These are phyloP conservation scores for Porphyrio hochstetteri DNA, from an alignment of 2,113 vertebrate genomes.

Conservation along the genomic window DNA sequence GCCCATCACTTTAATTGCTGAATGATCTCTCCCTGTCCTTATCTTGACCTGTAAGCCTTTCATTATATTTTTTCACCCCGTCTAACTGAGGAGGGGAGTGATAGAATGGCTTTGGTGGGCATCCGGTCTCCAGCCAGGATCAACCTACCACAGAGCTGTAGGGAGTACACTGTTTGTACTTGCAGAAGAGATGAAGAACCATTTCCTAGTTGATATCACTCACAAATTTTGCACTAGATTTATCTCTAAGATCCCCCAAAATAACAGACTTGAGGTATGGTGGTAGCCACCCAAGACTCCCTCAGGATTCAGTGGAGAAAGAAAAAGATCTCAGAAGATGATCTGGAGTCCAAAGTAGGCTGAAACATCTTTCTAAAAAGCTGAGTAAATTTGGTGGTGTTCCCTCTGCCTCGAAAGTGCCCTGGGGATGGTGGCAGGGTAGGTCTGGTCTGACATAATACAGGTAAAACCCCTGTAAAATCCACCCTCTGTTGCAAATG, in stretches of 20 bases:
- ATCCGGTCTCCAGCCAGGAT: too few relatives aligned
- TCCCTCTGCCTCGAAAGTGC: background rate
- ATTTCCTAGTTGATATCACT: background rate
- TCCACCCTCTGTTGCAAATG: background rate
- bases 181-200: background rate
- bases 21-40: too few relatives aligned
- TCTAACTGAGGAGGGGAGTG: too few relatives aligned
- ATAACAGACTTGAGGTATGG: background rate
- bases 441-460: background rate
- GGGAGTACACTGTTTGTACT: background rate
- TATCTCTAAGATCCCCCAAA: background rate
- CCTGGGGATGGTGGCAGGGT: background rate
- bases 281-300: background rate
- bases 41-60: too few relatives aligned
- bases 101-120: too few relatives aligned
- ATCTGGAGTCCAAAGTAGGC: background rate
- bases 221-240: background rate
- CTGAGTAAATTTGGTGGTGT: background rate
- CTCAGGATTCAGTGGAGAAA: background rate
- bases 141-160: background rate
- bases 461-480: background rate
- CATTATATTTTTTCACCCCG: too few relatives aligned
- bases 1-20: too few relatives aligned
- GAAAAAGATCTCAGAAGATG: background rate
- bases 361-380: background rate